phyloP scores from a whole-genome alignment of 2,113 vertebrate species.

The Myotis yumanensis region DNA sequence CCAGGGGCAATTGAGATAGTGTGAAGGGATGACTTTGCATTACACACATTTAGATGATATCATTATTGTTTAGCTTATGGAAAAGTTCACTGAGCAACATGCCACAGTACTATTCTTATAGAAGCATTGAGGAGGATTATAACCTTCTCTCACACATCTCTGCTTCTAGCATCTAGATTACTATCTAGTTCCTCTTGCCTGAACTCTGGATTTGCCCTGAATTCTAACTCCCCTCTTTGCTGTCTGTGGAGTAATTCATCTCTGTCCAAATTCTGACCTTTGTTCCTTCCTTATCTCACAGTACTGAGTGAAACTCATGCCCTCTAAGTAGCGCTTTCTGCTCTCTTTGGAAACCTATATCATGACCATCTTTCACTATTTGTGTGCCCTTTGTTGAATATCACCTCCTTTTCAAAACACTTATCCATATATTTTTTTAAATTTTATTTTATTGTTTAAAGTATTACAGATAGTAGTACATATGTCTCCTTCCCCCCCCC shows the following conservation, averaged over 20 bases:
- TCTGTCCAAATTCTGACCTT: not conserved
- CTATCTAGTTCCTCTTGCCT: not conserved
- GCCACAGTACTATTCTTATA: not conserved
- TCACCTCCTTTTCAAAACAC: not conserved
- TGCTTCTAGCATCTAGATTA: not conserved
- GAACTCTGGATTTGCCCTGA: not conserved
- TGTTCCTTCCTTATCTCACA: not conserved
- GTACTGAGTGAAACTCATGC: not conserved
- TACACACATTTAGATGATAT: not conserved
- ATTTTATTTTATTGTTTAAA: no score
- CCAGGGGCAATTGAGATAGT: not conserved
- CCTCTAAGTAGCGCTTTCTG: no score
- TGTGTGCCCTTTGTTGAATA: not conserved
- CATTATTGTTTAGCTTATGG: not conserved
- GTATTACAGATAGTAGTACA: no score
- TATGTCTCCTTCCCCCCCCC: no score
- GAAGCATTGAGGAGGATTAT: not conserved
- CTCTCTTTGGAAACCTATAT: not conserved
- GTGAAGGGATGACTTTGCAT: not conserved
- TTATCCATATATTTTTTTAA: not conserved
- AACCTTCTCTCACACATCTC: not conserved
- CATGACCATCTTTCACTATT: not conserved
- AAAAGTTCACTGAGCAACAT: not conserved
- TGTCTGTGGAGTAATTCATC: not conserved
- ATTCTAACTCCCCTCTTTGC: not conserved